phyloP scores from a whole-genome alignment of 2,888 invertebrate species.

The Seira ritae region DNA sequence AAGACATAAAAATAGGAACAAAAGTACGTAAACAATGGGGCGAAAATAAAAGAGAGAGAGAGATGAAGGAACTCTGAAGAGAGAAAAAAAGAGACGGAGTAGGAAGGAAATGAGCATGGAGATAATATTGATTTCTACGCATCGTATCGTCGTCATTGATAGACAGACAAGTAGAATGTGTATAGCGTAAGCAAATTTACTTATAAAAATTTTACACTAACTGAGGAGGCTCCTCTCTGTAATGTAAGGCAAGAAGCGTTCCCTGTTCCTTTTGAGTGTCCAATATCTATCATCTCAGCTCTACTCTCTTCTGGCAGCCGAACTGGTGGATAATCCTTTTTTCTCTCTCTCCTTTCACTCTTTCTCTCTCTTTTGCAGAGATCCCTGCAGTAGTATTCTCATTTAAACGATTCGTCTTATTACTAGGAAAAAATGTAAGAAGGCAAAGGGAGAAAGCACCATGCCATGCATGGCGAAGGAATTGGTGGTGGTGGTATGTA shows the following conservation, averaged over 20 bases:
- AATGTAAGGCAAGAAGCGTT: slow-evolving; percentile 7
- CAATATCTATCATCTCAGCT: slow-evolving; percentile 56
- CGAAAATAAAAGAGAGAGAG: background rate
- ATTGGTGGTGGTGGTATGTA: slow-evolving; percentile 19
- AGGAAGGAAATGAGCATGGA: too few species aligned
- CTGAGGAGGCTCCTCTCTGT: background rate
- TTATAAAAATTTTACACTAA: slow-evolving; percentile 7
- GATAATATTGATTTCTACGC: background rate
- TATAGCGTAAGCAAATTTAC: background rate
- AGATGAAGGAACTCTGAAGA: background rate
- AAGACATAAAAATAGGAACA: background rate
- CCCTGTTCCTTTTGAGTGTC: slow-evolving; percentile 38
- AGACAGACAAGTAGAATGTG: slow-evolving; percentile 16
- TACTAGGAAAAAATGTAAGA: background rate
- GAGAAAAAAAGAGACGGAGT: background rate
- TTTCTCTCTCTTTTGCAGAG: slow-evolving; percentile 16
- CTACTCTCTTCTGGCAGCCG: slow-evolving; percentile 5
- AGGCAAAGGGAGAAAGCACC: slow-evolving; percentile 12
- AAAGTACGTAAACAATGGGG: background rate
- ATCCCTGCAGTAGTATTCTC: slow-evolving; percentile 4
- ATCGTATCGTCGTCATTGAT: slow-evolving; percentile 9
- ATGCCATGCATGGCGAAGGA: slow-evolving; percentile 39
- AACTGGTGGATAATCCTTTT: slow-evolving; percentile 44
- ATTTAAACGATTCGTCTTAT: slow-evolving; percentile 13
- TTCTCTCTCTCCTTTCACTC: slow-evolving; percentile 27